These are phyloP conservation scores for Myanophis thanlyinensis DNA, from an alignment of 2,113 vertebrate genomes.

Conservation along the genomic window DNA sequence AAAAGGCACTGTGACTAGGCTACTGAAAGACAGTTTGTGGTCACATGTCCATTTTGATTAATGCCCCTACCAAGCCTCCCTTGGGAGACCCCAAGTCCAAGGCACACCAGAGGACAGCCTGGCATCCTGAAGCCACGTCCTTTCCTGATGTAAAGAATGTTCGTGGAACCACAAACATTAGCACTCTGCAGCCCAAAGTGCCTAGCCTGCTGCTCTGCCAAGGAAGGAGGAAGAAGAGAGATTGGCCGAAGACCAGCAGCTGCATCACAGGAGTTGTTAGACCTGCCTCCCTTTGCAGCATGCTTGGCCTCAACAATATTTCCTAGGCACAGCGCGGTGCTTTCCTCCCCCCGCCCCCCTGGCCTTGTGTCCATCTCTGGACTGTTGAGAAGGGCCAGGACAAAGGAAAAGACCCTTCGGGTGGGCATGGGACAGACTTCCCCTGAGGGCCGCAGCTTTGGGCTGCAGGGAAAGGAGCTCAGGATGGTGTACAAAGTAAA, in stretches of 20 bases:
- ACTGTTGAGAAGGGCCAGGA: neutral
- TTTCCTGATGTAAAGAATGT: neutral
- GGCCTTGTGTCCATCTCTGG: neutral
- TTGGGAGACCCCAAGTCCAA: neutral
- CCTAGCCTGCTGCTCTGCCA: neutral
- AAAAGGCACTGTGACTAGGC: neutral
- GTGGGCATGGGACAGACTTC: neutral
- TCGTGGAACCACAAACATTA: neutral
- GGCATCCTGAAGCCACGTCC: neutral
- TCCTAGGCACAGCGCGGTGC: neutral
- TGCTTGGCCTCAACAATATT: neutral
- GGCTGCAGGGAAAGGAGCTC: neutral
- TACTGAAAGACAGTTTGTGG: neutral
- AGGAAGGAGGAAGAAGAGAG: neutral
- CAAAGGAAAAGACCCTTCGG: neutral
- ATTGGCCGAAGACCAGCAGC: neutral
- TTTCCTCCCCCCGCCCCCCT: too few species aligned
- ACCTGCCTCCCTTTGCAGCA: neutral
- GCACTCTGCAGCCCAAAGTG: neutral
- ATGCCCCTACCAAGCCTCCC: neutral
- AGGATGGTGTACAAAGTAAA: neutral
- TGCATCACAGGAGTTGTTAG: neutral
- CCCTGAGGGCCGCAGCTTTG: neutral
- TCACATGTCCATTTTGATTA: neutral
- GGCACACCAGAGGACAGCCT: neutral